These are phyloP conservation scores for Streptopelia turtur DNA, from an alignment of 2,797 vertebrate species.

Conservation along the genomic window DNA sequence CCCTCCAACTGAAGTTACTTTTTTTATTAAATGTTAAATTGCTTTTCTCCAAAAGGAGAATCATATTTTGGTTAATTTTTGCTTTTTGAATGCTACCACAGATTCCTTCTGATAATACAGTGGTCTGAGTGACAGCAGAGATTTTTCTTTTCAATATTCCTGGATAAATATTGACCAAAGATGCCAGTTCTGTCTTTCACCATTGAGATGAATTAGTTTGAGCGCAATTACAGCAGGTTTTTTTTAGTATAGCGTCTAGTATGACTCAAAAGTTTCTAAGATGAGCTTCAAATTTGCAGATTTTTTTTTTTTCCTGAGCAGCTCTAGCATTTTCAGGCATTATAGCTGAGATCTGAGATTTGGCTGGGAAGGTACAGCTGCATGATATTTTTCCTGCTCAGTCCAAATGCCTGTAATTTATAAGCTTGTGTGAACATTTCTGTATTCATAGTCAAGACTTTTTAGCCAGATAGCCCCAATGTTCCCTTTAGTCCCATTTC, in stretches of 20 bases:
- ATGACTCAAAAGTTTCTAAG: constrained; percentile 43
- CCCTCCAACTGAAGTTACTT: constrained; percentile 6
- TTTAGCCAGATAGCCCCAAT: background rate
- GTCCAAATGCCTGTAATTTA: background rate
- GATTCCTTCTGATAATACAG: constrained; percentile 11
- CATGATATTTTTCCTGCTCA: background rate
- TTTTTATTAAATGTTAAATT: constrained; percentile 53
- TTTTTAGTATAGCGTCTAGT: background rate
- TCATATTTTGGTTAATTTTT: constrained; percentile 13
- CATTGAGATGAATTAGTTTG: constrained; percentile 20
- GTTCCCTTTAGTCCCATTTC: background rate
- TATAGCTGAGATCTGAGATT: background rate
- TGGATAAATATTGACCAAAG: constrained; percentile 52
- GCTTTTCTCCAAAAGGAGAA: constrained; percentile 13
- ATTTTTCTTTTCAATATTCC: constrained; percentile 29
- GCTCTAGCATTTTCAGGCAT: background rate
- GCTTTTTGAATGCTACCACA: background rate
- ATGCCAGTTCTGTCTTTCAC: constrained; percentile 51
- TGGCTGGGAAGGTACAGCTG: background rate
- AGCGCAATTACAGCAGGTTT: background rate
- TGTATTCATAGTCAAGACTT: background rate
- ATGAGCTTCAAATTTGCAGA: background rate
- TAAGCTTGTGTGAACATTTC: background rate
- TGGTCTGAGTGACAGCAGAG: constrained; percentile 35
- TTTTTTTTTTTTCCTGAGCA: background rate